Base-by-base conservation (phyloP, 2,797 vertebrate species). In the Brachyalestes nurse region DNA sequence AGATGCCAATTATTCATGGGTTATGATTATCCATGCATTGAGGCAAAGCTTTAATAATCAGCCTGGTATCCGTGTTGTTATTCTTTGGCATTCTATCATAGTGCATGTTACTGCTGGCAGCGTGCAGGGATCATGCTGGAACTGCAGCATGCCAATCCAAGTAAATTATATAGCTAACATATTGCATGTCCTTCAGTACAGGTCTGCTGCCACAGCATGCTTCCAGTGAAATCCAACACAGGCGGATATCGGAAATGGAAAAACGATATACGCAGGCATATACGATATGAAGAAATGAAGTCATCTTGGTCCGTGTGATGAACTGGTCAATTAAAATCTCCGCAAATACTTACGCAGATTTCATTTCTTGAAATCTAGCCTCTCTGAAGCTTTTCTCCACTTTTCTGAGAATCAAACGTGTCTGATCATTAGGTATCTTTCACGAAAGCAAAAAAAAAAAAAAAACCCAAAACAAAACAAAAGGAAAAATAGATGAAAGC, bases 401-500 rank as follows among this genome's bases (percentile, higher is more conserved):
- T 51, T 10, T 47, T 51, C 25, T 14, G 34, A 57, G 28, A 72
- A 42, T 28, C 69, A 49, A 64, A 75, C 38, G 47, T 7, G 6
- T 74, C n/a, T 86, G 71, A 75, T 86, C 71, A 82, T 80, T 75
- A 69, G 67, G 80, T 74, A 74, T 67, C 70, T 51, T 65, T 38
- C 53, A 5, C 19, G 76, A 73, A 55, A 23, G 34, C 2, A 34
- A 34, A 28, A 34, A 34, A 34, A 34, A 10, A 45, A 45, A 45
- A 45, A 60, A 70, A 69, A 53, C 28, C 16, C 1, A 28, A 67
- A 14, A 25, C 23, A 51, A 71, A 72, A 53, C 62, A 72, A 76
- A 76, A 42, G 64, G 64, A 77, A 77, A 82, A 82, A 67, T 28
- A 84, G 73, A 86, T 84, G 80, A 86, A 86, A 84, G 85, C 61